phyloP scores from a whole-genome alignment of 2,888 invertebrate species.

The Emmelina monodactyla region DNA sequence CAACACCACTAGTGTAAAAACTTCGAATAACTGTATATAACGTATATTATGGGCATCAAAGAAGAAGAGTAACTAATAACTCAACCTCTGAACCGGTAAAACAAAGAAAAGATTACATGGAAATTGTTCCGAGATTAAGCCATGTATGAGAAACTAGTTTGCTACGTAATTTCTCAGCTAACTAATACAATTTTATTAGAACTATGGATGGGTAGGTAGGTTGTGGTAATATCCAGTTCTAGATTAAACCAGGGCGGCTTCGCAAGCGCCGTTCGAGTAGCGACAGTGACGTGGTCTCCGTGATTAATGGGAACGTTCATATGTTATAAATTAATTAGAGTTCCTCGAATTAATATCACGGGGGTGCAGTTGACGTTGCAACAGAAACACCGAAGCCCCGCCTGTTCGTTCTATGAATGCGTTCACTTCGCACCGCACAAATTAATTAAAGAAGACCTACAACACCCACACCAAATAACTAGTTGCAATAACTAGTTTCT shows the following conservation, averaged over 20 bases:
- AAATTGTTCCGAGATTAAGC: too few species aligned
- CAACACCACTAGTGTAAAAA: too few species aligned
- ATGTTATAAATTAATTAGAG: constrained; percentile 53
- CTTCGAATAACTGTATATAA: too few species aligned
- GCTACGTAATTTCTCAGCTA: too few species aligned
- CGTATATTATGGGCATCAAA: too few species aligned
- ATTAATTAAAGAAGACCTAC: constrained; percentile 56
- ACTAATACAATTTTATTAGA: too few species aligned
- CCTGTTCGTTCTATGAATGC: constrained; percentile 23
- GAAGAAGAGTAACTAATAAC: too few species aligned
- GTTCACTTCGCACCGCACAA: constrained; percentile 29
- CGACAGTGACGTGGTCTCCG: constrained; percentile 27
- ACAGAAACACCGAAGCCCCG: constrained; percentile 23
- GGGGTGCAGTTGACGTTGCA: constrained; percentile 49
- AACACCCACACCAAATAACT: constrained; percentile 13
- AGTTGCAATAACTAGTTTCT: too few species aligned
- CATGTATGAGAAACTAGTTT: too few species aligned
- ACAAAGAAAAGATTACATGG: too few species aligned
- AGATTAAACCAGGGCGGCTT: neutral
- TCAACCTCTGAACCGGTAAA: too few species aligned
- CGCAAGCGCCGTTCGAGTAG: constrained; percentile 8
- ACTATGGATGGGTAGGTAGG: too few species aligned
- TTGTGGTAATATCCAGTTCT: neutral
- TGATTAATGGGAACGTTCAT: constrained; percentile 48
- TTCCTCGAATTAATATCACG: constrained; percentile 48